Percentiles rank a stretch among this genome's conserved stretches.
These are phyloP conservation scores for Tachysurus vachellii DNA, from an alignment of 2,113 vertebrate species.

Conservation along the genomic window DNA sequence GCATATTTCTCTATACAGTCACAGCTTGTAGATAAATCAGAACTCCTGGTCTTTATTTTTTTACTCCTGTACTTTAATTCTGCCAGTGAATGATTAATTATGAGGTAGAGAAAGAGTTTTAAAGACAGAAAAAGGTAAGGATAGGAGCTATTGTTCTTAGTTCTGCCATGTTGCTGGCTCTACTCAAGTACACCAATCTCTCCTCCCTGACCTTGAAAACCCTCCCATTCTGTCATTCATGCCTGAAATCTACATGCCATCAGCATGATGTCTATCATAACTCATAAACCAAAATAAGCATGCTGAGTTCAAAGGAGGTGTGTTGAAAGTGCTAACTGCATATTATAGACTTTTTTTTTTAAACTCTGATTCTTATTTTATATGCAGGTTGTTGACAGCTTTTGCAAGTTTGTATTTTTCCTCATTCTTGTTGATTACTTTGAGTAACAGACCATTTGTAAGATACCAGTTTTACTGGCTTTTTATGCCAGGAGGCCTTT, in stretches of 20 bases:
- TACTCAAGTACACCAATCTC: not conserved
- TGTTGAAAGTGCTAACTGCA: not conserved
- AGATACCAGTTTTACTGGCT: constrained; percentile 60
- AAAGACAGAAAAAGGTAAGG: not conserved
- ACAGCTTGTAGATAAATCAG: not conserved
- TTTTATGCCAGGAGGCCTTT: constrained; percentile 45
- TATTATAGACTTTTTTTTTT: not conserved
- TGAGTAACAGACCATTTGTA: not conserved
- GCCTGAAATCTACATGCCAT: not conserved
- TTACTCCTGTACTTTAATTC: not conserved
- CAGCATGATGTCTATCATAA: not conserved
- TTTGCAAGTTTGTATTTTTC: not conserved
- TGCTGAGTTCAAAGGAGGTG: not conserved
- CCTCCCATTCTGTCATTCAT: not conserved
- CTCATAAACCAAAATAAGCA: not conserved
- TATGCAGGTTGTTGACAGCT: constrained; percentile 14
- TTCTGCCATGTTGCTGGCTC: not conserved
- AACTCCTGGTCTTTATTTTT: not conserved
- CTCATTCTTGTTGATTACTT: constrained; percentile 23
- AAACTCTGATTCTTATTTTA: too few relatives aligned
- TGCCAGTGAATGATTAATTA: not conserved
- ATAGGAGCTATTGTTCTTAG: not conserved
- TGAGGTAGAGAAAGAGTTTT: not conserved
- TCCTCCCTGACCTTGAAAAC: not conserved
- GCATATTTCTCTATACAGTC: not conserved